These are phyloP conservation scores for Sula dactylatra DNA, from an alignment of 2,113 vertebrate genomes.

Conservation along the genomic window DNA sequence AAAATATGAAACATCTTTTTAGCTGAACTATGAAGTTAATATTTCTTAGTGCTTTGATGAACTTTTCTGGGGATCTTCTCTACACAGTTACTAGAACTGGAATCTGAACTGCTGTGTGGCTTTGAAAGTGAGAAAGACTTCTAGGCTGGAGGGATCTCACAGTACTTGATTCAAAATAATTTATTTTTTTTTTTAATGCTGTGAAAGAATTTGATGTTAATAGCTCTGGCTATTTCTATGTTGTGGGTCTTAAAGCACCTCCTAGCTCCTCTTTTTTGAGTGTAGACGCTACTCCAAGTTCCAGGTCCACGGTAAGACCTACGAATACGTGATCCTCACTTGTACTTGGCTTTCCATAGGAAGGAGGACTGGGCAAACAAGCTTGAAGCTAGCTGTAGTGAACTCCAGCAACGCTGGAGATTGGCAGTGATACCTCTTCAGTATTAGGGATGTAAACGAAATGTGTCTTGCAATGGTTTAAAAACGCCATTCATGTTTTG, in stretches of 20 bases:
- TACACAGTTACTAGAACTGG: neutral
- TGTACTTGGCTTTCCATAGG: neutral
- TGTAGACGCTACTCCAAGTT: neutral
- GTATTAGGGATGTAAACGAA: neutral
- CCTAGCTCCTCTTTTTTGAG: neutral
- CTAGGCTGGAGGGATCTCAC: neutral
- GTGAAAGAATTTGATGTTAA: neutral
- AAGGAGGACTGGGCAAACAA: neutral
- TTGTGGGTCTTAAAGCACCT: neutral
- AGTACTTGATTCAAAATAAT: neutral
- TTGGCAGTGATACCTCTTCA: neutral
- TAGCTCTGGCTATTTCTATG: neutral
- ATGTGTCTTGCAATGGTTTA: neutral
- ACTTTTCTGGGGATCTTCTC: neutral
- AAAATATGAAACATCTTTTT: neutral
- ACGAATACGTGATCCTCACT: neutral
- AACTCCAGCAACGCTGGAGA: neutral
- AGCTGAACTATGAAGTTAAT: neutral
- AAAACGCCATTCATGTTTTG: neutral
- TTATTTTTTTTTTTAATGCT: neutral
- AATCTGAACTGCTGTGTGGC: neutral
- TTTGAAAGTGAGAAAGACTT: neutral
- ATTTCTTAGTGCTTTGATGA: neutral
- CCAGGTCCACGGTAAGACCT: neutral
- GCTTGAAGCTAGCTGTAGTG: neutral